phyloP scores from a whole-genome alignment of 2,797 vertebrate species.

The Vireo griseus region DNA sequence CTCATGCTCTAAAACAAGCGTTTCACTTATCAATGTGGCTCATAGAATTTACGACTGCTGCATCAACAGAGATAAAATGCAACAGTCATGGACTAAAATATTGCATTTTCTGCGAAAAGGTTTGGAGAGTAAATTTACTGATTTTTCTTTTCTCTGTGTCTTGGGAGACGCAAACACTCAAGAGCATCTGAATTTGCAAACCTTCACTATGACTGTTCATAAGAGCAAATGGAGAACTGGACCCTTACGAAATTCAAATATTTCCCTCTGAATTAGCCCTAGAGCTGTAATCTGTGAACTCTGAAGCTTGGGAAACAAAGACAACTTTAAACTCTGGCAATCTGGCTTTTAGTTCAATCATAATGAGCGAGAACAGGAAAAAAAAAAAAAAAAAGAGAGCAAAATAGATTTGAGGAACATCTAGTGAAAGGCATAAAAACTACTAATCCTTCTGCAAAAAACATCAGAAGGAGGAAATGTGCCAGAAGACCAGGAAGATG shows the following conservation, averaged over 20 bases:
- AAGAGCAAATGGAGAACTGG: not conserved
- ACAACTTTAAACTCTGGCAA: not conserved
- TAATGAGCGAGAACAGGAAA: not conserved
- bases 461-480: constrained; percentile 9
- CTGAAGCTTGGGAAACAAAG: not conserved
- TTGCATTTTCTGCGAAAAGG: not conserved
- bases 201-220: not conserved
- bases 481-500: not conserved
- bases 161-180: not conserved
- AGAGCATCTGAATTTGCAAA: not conserved
- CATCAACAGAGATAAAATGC: not conserved
- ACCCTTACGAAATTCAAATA: not conserved
- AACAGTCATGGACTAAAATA: not conserved
- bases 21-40: not conserved
- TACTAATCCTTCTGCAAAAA: constrained; percentile 11
- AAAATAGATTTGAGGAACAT: not conserved
- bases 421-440: not conserved
- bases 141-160: not conserved
- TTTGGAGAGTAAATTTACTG: not conserved
- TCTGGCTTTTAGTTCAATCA: constrained; percentile 20
- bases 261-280: not conserved
- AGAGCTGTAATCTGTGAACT: not conserved
- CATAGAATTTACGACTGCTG: not conserved
- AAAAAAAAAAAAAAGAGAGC: no score
- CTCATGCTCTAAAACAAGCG: not conserved